Evolutionary conservation across 2,888 invertebrate genomes (phyloP), one percentile per base, ranked within the genome.

Genomic region (Junonia oenone): DNA sequence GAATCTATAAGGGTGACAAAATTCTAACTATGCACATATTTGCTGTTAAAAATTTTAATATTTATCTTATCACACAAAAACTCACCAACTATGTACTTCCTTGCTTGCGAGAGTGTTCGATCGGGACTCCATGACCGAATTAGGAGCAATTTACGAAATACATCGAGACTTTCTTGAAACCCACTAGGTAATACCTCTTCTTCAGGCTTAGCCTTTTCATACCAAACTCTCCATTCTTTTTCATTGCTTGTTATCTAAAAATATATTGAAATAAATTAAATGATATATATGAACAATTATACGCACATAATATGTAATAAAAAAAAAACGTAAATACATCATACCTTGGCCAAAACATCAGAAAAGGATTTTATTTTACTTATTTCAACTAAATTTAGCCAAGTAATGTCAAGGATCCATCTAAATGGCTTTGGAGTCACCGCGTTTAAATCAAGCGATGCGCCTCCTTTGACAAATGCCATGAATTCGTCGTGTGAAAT

Each of bases 121-220:
- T 99, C 98, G 0, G 98, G 98, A 79, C 98, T 97, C 98, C 98
- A 98, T 0, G 96, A 97, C 68, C 98, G 91, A 51, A 99, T 95
- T 0, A 97, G 89, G 13, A 99, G 85, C 14, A 99, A 81, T 73
- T 97, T 97, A 15, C 97, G 91, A 73, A 98, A 98, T 0, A 97
- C 95, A 74, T 98, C 98, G 29, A 98, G 87, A 40, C 93, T 92
- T 55, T 94, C 94, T 56, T 96, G 94, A 76, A 97, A 98, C 0
- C 96, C 97, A 75, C 97, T 97, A 0, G 98, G 98, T 53, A 98
- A 93, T 27, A 93, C 94, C 73, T 97, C 97, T 72, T 96, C 95
- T 81, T 98, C 98, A 0, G 98, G 98, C 66, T 94, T 95, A 63
- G 98, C 97, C 67, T 95, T 96, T 76, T 98, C 98, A 68, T 97